Evolutionary conservation across 2,888 invertebrate genomes (phyloP).

Genomic region (Scaptomyza flava): DNA sequence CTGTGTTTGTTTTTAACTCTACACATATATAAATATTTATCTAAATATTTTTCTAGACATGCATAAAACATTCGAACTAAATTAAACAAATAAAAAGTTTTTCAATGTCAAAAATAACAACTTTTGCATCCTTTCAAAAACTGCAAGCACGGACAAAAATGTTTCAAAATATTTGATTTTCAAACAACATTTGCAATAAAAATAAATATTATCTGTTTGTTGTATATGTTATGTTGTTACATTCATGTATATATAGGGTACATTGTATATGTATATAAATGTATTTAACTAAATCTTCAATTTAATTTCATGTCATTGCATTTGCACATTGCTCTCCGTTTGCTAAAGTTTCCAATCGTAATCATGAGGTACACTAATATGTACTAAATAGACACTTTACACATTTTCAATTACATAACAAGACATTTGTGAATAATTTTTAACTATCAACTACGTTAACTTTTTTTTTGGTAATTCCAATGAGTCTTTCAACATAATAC

Average conservation of each 20-base stretch:
- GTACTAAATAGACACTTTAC: conserved; percentile 21
- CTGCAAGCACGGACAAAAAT: conserved; percentile 1
- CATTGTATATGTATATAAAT: conserved; percentile 48
- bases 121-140: not conserved
- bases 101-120: not conserved
- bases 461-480: conserved; percentile 61
- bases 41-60: conserved; percentile 36
- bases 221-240: conserved; percentile 11
- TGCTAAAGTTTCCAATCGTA: conserved; percentile 27
- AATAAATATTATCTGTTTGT: conserved; percentile 22
- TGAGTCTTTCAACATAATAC: conserved; percentile 62
- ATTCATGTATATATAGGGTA: conserved; percentile 44
- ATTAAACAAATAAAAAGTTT: not conserved
- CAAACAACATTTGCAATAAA: conserved; percentile 38
- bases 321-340: conserved; percentile 68
- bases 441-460: conserved; percentile 68
- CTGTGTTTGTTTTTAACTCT: conserved; percentile 13
- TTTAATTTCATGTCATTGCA: conserved; percentile 45
- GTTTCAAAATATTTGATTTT: conserved; percentile 24
- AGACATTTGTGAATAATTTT: conserved; percentile 8
- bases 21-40: conserved; percentile 8
- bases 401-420: conserved; percentile 10
- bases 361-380: conserved; percentile 19
- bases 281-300: conserved; percentile 32
- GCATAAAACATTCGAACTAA: conserved; percentile 1